These are phyloP conservation scores for Nudaria mundana DNA, from an alignment of 2,888 invertebrate genomes.

Conservation along the genomic window DNA sequence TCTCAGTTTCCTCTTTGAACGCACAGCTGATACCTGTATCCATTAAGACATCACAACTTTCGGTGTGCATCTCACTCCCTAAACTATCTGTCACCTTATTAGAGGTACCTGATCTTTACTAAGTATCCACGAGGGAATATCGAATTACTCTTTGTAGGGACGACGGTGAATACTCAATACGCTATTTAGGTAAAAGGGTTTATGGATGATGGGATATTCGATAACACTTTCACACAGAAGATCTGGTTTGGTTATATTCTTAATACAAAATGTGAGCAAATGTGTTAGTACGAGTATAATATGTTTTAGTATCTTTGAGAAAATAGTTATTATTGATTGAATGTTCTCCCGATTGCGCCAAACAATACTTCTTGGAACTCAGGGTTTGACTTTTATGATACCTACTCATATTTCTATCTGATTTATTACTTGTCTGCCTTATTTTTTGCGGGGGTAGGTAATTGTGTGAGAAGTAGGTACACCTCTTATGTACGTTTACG, in stretches of 20 bases:
- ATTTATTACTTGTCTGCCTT: too few species aligned
- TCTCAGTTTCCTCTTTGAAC: slow-evolving; percentile 32
- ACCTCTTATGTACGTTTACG: too few species aligned
- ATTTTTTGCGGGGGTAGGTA: too few species aligned
- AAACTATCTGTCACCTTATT: slow-evolving; percentile 18
- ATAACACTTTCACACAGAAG: slow-evolving; percentile 51
- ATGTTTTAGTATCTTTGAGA: slow-evolving; percentile 8
- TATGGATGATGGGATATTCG: slow-evolving; percentile 59
- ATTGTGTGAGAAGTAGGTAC: too few species aligned
- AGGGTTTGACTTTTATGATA: neutral
- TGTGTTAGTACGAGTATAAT: slow-evolving; percentile 31
- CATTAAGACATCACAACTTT: slow-evolving; percentile 43
- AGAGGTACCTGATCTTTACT: slow-evolving; percentile 36
- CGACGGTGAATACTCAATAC: slow-evolving; percentile 57
- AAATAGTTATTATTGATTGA: too few species aligned
- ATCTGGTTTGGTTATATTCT: slow-evolving; percentile 49
- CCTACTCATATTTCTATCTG: too few species aligned
- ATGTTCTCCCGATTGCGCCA: too few species aligned
- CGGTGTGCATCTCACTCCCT: slow-evolving; percentile 42
- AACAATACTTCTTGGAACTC: neutral
- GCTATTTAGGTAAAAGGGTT: slow-evolving; percentile 71
- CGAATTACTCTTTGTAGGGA: slow-evolving; percentile 41
- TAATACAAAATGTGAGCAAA: slow-evolving; percentile 44
- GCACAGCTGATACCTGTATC: slow-evolving; percentile 37
- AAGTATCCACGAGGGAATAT: slow-evolving; percentile 16